These are phyloP conservation scores for Steatocranus sp. DNA, from an alignment of 2,797 vertebrate genomes.

Conservation along the genomic window DNA sequence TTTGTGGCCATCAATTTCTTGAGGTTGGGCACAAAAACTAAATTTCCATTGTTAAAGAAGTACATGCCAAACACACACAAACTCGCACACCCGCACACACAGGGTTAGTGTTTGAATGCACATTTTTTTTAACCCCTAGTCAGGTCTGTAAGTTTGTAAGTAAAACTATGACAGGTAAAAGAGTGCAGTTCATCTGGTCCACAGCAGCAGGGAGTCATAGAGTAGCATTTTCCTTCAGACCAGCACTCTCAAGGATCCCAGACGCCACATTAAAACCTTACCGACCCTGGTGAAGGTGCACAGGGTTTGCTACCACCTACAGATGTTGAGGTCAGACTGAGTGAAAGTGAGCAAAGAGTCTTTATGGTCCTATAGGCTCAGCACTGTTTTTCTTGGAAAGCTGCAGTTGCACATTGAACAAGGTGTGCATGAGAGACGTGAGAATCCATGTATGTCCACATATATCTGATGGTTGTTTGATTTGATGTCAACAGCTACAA, in stretches of 20 bases:
- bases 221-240: conserved; percentile 1
- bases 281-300: conserved; percentile 24
- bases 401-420: conserved; percentile 22
- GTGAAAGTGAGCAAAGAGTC: conserved; percentile 12
- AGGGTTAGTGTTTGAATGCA: conserved; percentile 17
- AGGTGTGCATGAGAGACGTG: not conserved
- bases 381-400: conserved; percentile 30
- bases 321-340: not conserved
- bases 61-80: conserved; percentile 40
- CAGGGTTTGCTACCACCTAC: conserved; percentile 19
- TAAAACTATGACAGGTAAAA: conserved; percentile 53
- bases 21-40: conserved; percentile 61
- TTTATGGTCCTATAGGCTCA: conserved; percentile 31
- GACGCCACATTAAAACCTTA: conserved; percentile 28
- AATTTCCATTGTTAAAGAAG: conserved; percentile 73
- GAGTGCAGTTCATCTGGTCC: conserved; percentile 54
- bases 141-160: conserved; percentile 17
- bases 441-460: not conserved
- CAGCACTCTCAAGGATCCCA: not conserved
- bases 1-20: conserved; percentile 66
- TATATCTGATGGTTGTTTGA: not conserved
- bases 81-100: not conserved
- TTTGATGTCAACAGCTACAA: conserved; percentile 26
- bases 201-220: conserved; percentile 32
- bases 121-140: conserved; percentile 38